Evolutionary conservation across 2,888 invertebrate genomes (phyloP).

Genomic region (Diplazon laetatorius): DNA sequence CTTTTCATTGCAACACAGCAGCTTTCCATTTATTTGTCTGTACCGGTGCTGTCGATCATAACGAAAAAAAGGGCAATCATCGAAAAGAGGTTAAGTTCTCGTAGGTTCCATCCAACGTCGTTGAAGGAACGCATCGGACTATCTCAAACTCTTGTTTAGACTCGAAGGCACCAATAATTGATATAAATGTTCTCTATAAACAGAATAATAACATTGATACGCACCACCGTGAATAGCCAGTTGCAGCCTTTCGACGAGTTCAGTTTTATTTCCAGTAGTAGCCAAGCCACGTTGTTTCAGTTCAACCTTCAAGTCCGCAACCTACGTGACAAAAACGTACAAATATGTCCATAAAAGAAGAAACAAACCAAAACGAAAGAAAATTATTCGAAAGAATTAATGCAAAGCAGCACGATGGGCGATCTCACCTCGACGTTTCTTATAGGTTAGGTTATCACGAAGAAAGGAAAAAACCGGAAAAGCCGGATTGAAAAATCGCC

Average conservation of each 20-base stretch:
- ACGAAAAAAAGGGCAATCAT: no score
- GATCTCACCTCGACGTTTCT: no score
- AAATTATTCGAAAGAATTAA: neutral
- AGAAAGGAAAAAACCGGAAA: neutral
- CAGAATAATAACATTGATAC: conserved; percentile 39
- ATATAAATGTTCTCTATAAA: no score
- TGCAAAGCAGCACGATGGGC: neutral
- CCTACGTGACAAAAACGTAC: no score
- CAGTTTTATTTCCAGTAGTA: conserved; percentile 91
- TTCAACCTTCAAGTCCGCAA: conserved; percentile 92
- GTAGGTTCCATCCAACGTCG: no score
- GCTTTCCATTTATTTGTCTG: no score
- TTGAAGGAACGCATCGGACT: no score
- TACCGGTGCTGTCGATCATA: no score
- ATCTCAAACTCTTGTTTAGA: no score
- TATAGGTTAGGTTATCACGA: conserved; percentile 62
- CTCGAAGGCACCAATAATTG: no score
- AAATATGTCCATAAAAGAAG: conserved; percentile 70
- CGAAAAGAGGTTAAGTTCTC: no score
- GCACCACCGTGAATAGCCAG: conserved; percentile 83
- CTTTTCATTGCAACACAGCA: no score
- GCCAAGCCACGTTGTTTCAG: conserved; percentile 90
- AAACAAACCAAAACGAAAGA: neutral
- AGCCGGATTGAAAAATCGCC: neutral
- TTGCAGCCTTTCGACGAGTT: conserved; percentile 90